Conservation (phyloP, 1,140 invertebrate genomes). For the Muscidifurax raptorellus region DNA sequence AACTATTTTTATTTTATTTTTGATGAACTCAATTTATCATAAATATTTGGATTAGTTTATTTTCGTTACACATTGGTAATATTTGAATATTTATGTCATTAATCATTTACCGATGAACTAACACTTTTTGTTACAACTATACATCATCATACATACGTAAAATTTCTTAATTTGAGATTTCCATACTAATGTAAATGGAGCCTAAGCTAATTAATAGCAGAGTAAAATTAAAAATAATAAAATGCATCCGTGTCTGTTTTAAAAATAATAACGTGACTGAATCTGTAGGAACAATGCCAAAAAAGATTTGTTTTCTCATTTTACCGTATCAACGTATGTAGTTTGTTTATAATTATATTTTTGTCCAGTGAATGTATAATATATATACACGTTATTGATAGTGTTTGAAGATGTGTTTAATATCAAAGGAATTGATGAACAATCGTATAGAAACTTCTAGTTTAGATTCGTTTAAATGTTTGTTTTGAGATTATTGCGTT, state of each 20-base stretch:
- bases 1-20: background rate
- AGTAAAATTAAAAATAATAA: background rate
- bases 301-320: slow-evolving; percentile 31
- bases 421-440: slow-evolving; percentile 32
- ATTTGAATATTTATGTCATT: background rate
- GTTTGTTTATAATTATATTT: slow-evolving; percentile 32
- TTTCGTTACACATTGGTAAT: background rate
- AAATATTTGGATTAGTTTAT: background rate
- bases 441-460: slow-evolving; percentile 28
- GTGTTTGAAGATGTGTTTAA: slow-evolving; percentile 12
- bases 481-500: slow-evolving; percentile 10
- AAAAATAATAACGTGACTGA: slow-evolving; percentile 35
- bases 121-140: background rate
- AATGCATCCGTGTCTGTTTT: background rate
- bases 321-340: background rate
- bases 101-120: background rate
- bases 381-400: slow-evolving; percentile 10
- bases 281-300: slow-evolving; percentile 39
- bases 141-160: background rate
- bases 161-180: background rate
- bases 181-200: background rate
- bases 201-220: background rate
- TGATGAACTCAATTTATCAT: background rate
- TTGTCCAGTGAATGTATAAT: slow-evolving; percentile 38
- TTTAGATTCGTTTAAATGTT: slow-evolving; percentile 1